phyloP scores from a whole-genome alignment of 2,888 invertebrate genomes.

The Anodontia alba region DNA sequence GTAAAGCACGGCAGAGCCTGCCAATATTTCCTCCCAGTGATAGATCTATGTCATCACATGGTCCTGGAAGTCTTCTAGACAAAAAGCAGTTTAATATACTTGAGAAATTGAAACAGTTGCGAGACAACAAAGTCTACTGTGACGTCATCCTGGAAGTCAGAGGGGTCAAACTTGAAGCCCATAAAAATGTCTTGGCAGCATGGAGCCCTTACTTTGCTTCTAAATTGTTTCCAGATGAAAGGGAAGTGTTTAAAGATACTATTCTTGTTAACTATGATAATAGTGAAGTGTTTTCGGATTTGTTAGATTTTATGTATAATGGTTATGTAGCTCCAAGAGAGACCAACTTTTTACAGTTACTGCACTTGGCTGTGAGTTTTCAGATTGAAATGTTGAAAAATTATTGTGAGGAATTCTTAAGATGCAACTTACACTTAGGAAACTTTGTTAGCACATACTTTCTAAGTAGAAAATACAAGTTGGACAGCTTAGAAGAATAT shows the following conservation, averaged over 20 bases:
- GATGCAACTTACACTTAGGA: slow-evolving; percentile 87
- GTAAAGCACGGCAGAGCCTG: slow-evolving; percentile 12
- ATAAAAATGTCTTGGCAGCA: slow-evolving; percentile 88
- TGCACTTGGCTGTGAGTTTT: slow-evolving; percentile 88
- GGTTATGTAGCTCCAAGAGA: slow-evolving; percentile 88
- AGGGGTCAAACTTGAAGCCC: slow-evolving; percentile 87
- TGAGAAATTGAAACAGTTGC: slow-evolving; percentile 70
- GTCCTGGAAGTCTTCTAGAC: slow-evolving; percentile 30
- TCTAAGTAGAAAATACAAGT: slow-evolving; percentile 87
- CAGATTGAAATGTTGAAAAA: slow-evolving; percentile 87
- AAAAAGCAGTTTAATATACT: slow-evolving; percentile 65
- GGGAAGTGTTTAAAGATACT: slow-evolving; percentile 59
- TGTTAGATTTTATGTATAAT: slow-evolving; percentile 89
- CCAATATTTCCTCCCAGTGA: slow-evolving; percentile 26
- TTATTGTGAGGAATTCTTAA: slow-evolving; percentile 89
- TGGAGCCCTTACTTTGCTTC: slow-evolving; percentile 89
- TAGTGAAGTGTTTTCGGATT: slow-evolving; percentile 87
- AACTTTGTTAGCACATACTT: slow-evolving; percentile 89
- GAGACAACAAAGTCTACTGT: slow-evolving; percentile 88
- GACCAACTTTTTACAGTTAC: slow-evolving; percentile 88
- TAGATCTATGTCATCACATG: slow-evolving; percentile 2
- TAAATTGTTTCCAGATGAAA: slow-evolving; percentile 57
- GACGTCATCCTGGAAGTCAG: slow-evolving; percentile 88
- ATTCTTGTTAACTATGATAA: slow-evolving; percentile 83
- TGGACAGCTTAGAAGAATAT: slow-evolving; percentile 87